phyloP scores from a whole-genome alignment of 2,113 vertebrate species.

The Halichoerus grypus region DNA sequence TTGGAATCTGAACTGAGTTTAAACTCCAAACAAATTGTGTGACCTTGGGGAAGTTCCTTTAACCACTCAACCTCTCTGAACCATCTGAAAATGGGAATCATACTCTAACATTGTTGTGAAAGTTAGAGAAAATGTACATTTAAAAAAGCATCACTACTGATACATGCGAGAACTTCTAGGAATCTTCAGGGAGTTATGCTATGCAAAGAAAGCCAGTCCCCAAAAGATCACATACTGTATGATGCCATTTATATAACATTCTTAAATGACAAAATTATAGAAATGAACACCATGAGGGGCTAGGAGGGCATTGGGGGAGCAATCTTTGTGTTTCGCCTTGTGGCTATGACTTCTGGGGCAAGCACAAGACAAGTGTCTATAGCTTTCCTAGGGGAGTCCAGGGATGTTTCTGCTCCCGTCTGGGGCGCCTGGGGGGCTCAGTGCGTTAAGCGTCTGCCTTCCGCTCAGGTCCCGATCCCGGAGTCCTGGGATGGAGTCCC shows the following conservation, averaged over 20 bases:
- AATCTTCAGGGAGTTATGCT: neutral
- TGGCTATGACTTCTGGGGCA: no score
- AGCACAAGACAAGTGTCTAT: no score
- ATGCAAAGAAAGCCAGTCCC: neutral
- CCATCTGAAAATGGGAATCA: slow-evolving; percentile 33
- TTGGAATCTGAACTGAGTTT: slow-evolving; percentile 44
- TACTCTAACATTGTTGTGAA: neutral
- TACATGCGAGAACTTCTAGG: neutral
- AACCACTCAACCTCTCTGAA: neutral
- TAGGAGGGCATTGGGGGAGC: neutral
- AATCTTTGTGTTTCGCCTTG: no score
- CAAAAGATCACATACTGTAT: neutral
- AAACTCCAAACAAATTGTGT: slow-evolving; percentile 23
- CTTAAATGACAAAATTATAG: slow-evolving; percentile 10
- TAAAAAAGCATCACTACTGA: slow-evolving; percentile 6
- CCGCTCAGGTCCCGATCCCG: no score
- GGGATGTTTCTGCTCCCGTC: no score
- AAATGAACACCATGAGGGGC: neutral
- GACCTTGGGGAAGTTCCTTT: slow-evolving; percentile 33
- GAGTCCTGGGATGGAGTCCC: no score
- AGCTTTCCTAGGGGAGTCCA: no score
- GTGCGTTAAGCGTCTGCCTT: no score
- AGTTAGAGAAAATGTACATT: slow-evolving; percentile 3
- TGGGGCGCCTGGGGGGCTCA: no score
- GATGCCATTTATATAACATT: slow-evolving; percentile 17